Conservation (phyloP, 2,113 vertebrate species). For the Lagopus leucura region DNA sequence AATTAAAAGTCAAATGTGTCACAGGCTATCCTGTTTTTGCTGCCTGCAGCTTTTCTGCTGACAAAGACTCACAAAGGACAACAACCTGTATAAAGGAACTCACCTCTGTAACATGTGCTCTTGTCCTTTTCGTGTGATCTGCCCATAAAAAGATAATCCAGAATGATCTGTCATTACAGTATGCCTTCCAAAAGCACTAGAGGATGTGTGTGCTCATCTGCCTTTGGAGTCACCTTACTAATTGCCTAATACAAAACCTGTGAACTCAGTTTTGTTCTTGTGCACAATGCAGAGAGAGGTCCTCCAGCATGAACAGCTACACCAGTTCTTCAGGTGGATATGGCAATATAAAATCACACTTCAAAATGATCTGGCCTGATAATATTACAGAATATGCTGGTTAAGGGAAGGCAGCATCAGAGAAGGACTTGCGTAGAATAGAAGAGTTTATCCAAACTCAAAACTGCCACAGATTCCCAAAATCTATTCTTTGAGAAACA, state of each 20-base stretch:
- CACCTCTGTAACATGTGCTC: neutral
- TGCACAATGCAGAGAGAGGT: accelerated
- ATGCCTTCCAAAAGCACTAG: neutral
- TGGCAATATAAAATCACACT: accelerated
- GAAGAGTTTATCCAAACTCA: neutral
- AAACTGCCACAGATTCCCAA: neutral
- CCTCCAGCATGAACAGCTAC: neutral
- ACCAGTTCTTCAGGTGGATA: neutral
- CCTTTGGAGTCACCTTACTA: neutral
- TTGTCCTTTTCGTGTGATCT: neutral
- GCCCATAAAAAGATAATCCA: neutral
- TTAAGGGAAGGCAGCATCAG: neutral
- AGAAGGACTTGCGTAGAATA: neutral
- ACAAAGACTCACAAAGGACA: constrained; percentile 13
- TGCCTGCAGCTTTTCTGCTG: constrained; percentile 17
- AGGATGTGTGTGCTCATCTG: neutral
- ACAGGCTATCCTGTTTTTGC: neutral
- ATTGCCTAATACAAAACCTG: neutral
- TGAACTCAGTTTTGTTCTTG: neutral
- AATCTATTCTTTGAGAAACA: neutral
- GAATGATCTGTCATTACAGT: neutral
- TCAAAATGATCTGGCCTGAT: neutral
- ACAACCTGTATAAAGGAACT: neutral
- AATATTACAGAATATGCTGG: accelerated
- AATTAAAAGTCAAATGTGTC: neutral